Conservation (phyloP, 2,113 vertebrate genomes). For the Phodopus roborovskii region DNA sequence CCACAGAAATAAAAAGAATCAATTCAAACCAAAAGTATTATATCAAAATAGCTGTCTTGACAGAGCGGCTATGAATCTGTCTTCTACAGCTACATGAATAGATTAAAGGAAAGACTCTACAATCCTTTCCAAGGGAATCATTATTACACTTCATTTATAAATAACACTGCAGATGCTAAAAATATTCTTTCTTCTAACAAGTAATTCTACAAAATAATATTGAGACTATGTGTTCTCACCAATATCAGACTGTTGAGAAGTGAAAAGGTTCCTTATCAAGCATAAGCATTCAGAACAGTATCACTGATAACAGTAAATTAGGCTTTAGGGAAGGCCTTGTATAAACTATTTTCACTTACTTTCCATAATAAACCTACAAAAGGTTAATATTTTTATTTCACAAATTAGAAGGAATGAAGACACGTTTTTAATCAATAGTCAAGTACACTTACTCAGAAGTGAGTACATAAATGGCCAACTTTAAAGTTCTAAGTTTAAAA, state of each 20-base stretch:
- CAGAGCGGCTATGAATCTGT: background rate
- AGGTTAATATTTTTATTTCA: conserved; percentile 26
- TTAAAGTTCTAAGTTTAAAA: conserved; percentile 29
- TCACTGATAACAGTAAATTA: background rate
- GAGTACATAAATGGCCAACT: background rate
- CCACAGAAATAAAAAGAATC: conserved; percentile 9
- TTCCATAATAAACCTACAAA: conserved; percentile 9
- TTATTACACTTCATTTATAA: background rate
- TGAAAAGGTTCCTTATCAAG: background rate
- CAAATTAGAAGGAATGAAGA: conserved; percentile 33
- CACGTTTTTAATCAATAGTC: background rate
- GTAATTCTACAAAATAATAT: background rate
- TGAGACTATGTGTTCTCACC: background rate
- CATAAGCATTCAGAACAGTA: background rate
- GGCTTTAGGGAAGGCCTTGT: background rate
- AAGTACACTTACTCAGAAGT: background rate
- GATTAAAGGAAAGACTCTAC: background rate
- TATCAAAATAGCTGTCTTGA: background rate
- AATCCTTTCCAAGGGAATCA: conserved; percentile 3
- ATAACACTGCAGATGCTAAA: conserved; percentile 6
- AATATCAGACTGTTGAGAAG: background rate
- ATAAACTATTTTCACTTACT: conserved; percentile 16
- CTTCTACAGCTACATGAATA: background rate
- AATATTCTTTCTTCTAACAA: background rate
- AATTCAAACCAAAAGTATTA: conserved; percentile 26